A percentile compares a stretch with the other conserved stretches of the same genome.
These are phyloP conservation scores for Tauraco erythrolophus DNA, from an alignment of 2,113 vertebrate genomes.

Conservation along the genomic window DNA sequence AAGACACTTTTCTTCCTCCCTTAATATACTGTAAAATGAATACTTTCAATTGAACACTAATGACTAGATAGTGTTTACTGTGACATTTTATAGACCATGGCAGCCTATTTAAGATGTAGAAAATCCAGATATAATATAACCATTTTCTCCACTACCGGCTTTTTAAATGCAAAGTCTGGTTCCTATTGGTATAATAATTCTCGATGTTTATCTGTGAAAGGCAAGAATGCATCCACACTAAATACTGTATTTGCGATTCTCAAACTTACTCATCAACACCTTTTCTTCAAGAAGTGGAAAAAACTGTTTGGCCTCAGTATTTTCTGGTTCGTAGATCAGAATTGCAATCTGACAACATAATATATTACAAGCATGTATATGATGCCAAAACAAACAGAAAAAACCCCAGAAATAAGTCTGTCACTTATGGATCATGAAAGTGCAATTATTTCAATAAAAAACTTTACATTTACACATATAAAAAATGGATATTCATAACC, in stretches of 20 bases:
- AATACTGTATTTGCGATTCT: neutral
- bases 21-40: neutral
- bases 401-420: neutral
- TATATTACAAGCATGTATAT: neutral
- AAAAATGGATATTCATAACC: neutral
- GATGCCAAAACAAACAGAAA: neutral
- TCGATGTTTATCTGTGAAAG: neutral
- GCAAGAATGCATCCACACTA: neutral
- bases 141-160: neutral
- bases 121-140: neutral
- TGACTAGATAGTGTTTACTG: neutral
- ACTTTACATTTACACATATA: neutral
- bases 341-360: constrained; percentile 73
- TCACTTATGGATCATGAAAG: neutral
- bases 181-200: neutral
- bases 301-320: constrained; percentile 82
- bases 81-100: neutral
- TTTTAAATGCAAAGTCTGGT: neutral
- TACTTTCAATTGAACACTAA: neutral
- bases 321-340: constrained; percentile 85
- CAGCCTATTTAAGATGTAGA: neutral
- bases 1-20: neutral
- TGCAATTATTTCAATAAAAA: neutral
- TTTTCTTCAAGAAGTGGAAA: constrained; percentile 82
- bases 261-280: constrained; percentile 75